Base-by-base conservation (phyloP, 2,113 vertebrate species). In the Xerus inauris region DNA sequence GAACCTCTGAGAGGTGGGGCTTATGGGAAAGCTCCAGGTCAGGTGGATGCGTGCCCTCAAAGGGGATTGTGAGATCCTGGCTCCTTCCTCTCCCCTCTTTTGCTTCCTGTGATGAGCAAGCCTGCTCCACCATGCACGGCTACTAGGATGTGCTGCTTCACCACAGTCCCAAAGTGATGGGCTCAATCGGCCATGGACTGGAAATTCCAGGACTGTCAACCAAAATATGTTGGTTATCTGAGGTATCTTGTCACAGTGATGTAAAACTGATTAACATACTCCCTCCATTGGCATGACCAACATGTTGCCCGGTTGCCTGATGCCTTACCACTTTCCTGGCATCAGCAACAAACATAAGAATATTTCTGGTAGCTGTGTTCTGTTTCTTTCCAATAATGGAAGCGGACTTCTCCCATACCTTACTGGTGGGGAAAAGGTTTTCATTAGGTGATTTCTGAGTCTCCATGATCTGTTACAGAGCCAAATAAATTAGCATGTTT, bases 31-130 rank as follows among this genome's bases (percentile, higher is more conserved):
- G 13, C 38, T 17, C 40, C 42, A 8, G 47, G 62, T 42, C 30
- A 20, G 20, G n/a, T 5, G 49, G 38, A 7, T 2, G 0, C 0
- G 16, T n/a, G 4, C 7, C 38, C 38, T 54, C 35, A 11, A 20
- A 45, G 49, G 32, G 16, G 49, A 57, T 17, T 3, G 8, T 54
- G n/a, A 30, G 22, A 45, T 16, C 62, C 26, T 14, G 7, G 8
- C n/a, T 3, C 0, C 35, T 20, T n/a, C 71, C 6, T 20, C 26
- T 72, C 49, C 51, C 47, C 38, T 87, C 26, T 57, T 26, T 49
- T 38, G 65, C 45, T 69, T 71, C 22, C 65, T 19, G 47, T n/a
- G n/a, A n/a, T n/a, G 12, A 54, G 42, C 3, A 19, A 19, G 64
- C 51, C 20, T 9, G 24, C 6, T 22, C 57, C 3, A 8, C 10